phyloP scores from a whole-genome alignment of 2,113 vertebrate species.

The Nipponia nippon region DNA sequence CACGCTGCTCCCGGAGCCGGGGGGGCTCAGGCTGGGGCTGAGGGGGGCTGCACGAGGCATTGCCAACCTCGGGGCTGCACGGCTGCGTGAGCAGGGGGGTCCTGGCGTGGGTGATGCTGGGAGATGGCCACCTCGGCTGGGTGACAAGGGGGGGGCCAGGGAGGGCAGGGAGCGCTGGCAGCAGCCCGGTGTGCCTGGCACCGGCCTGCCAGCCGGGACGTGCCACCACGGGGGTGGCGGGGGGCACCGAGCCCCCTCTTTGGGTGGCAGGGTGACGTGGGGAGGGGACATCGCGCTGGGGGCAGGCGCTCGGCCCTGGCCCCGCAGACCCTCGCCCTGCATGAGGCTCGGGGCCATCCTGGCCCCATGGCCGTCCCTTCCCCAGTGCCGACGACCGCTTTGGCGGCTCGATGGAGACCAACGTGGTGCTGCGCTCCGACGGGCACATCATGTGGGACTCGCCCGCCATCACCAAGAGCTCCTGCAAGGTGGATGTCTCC shows the following conservation, averaged over 20 bases:
- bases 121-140: fast-evolving
- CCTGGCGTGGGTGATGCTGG: fast-evolving
- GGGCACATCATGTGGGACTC: slow-evolving; percentile 87
- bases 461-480: slow-evolving; percentile 90
- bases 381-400: slow-evolving; percentile 83
- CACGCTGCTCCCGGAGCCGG: fast-evolving
- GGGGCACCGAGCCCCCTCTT: not conserved
- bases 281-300: fast-evolving
- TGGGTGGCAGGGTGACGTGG: fast-evolving
- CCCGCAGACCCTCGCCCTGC: fast-evolving
- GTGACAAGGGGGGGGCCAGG: too few relatives aligned
- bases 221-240: fast-evolving
- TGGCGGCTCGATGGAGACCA: slow-evolving; percentile 83
- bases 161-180: not conserved
- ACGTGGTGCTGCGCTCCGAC: slow-evolving; percentile 84
- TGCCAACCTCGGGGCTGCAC: fast-evolving
- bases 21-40: too few relatives aligned
- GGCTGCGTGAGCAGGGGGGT: not conserved
- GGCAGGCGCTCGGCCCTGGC: not conserved
- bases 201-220: fast-evolving
- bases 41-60: not conserved
- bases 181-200: not conserved
- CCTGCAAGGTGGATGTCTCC: slow-evolving; percentile 90
- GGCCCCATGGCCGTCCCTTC: not conserved
- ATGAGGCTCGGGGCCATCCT: not conserved